phyloP scores from a whole-genome alignment of 2,888 invertebrate genomes.

The Caenorhabditis virilis region DNA sequence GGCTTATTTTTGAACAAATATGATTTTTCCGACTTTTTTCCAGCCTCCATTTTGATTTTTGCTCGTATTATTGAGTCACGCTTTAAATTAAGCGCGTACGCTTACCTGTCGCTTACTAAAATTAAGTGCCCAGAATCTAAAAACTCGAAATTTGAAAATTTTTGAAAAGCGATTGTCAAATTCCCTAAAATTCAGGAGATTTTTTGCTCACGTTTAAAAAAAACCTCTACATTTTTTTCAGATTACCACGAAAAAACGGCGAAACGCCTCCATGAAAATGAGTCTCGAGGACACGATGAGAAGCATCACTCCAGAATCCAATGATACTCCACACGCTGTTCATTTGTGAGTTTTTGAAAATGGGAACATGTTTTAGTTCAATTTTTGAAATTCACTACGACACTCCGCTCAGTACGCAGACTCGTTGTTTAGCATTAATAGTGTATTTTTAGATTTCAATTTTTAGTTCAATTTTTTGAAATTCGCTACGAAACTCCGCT shows the following conservation, averaged over 20 bases:
- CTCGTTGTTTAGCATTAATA: background rate
- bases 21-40: too few species aligned
- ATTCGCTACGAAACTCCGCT: background rate
- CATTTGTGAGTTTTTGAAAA: slow-evolving; percentile 24
- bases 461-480: background rate
- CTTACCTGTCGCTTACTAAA: background rate
- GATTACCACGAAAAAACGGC: slow-evolving; percentile 25
- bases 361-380: too few species aligned
- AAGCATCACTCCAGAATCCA: slow-evolving; percentile 24
- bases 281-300: slow-evolving; percentile 24
- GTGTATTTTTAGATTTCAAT: background rate
- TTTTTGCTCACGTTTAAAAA: background rate
- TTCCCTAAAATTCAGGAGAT: background rate
- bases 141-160: background rate
- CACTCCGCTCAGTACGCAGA: background rate
- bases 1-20: too few species aligned
- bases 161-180: background rate
- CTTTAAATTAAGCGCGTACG: background rate
- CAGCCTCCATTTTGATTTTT: background rate
- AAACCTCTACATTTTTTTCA: slow-evolving; percentile 1
- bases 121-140: too few species aligned
- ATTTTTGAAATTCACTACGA: background rate
- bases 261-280: slow-evolving; percentile 32
- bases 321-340: slow-evolving; percentile 22
- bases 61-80: background rate